These are phyloP conservation scores for Indicator indicator DNA, from an alignment of 2,113 vertebrate genomes.

Conservation along the genomic window DNA sequence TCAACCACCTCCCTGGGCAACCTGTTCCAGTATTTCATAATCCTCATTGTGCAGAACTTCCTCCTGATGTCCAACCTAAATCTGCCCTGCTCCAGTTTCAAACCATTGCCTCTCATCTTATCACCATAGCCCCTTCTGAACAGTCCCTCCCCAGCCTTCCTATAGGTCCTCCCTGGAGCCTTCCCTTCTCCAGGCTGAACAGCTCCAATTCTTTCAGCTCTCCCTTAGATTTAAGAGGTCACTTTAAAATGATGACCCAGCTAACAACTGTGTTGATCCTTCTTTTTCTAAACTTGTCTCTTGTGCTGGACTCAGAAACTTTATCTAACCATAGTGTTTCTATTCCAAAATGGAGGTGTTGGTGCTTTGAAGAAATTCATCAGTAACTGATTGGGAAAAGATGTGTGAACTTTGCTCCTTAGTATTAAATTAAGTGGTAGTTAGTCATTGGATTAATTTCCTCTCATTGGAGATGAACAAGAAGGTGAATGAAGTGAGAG, in stretches of 20 bases:
- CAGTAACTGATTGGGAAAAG: background rate
- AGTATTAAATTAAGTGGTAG: constrained; percentile 24
- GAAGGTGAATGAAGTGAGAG: constrained; percentile 3
- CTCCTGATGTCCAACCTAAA: too few relatives aligned
- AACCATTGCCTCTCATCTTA: too few relatives aligned
- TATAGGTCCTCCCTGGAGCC: too few relatives aligned
- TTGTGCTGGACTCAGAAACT: background rate
- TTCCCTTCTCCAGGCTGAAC: too few relatives aligned
- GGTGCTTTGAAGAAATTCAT: background rate
- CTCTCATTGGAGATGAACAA: background rate
- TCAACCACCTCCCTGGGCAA: too few relatives aligned
- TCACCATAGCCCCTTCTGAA: too few relatives aligned
- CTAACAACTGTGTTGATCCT: background rate
- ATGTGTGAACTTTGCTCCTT: background rate
- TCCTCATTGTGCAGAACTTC: too few relatives aligned
- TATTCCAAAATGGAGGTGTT: background rate
- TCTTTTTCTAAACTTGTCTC: background rate
- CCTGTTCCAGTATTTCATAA: too few relatives aligned
- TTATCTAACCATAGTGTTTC: background rate
- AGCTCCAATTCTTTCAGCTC: background rate
- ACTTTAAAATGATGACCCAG: background rate
- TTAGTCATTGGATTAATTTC: constrained; percentile 44
- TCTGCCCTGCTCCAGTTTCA: too few relatives aligned
- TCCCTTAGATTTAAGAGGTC: background rate
- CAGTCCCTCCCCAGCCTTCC: too few relatives aligned